A percentile compares a stretch with the other conserved stretches of the same genome.
These are phyloP conservation scores for Brachyhypopomus occidentalis DNA, from an alignment of 2,113 vertebrate genomes.

Conservation along the genomic window DNA sequence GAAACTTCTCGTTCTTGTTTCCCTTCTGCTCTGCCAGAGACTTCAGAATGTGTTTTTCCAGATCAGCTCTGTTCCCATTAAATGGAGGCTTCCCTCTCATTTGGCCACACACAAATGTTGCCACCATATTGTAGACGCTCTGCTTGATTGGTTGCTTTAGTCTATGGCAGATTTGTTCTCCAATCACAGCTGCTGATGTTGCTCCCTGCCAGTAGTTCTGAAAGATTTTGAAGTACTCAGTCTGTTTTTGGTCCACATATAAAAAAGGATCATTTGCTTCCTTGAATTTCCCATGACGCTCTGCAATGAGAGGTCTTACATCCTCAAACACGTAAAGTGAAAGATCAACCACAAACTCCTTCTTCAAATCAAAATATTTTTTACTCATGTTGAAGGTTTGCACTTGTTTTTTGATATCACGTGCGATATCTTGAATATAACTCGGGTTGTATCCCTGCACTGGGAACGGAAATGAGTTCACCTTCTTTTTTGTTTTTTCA, in stretches of 20 bases:
- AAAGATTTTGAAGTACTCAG: conserved; percentile 67
- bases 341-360: conserved; percentile 46
- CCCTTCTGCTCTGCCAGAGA: conserved; percentile 57
- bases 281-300: conserved; percentile 58
- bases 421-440: conserved; percentile 57
- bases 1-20: conserved; percentile 64
- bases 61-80: conserved; percentile 58
- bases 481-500: conserved; percentile 4
- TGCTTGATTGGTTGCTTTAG: conserved; percentile 47
- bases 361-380: background rate
- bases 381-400: background rate
- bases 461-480: conserved; percentile 1
- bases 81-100: conserved; percentile 59
- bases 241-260: conserved; percentile 64
- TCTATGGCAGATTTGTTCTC: conserved; percentile 65
- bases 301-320: conserved; percentile 49
- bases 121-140: conserved; percentile 44
- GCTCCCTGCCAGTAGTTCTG: conserved; percentile 67
- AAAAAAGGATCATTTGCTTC: conserved; percentile 60
- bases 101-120: conserved; percentile 51
- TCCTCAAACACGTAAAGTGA: conserved; percentile 51
- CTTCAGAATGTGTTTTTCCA: conserved; percentile 68
- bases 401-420: conserved; percentile 34
- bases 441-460: conserved; percentile 27
- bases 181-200: conserved; percentile 64